phyloP scores from a whole-genome alignment of 2,888 invertebrate species.

The Meghimatium bilineatum region DNA sequence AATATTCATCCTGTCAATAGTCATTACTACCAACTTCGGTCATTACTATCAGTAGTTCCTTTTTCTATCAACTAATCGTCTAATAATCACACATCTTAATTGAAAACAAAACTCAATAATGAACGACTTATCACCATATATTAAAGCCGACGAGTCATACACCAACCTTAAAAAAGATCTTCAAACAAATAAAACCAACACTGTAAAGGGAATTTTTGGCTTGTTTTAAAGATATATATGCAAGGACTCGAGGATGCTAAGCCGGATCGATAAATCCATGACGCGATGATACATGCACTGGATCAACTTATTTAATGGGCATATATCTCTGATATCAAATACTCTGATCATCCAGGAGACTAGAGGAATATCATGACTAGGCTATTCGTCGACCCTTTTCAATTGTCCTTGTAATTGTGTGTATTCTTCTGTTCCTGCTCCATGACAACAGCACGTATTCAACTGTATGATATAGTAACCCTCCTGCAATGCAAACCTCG shows the following conservation, averaged over 20 bases:
- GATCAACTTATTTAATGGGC: conserved; percentile 27
- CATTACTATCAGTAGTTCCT: too few relatives aligned
- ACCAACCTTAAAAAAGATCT: background rate
- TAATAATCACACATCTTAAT: too few relatives aligned
- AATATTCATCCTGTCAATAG: too few relatives aligned
- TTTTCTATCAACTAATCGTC: too few relatives aligned
- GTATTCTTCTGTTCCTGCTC: background rate
- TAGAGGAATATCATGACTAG: conserved; percentile 4
- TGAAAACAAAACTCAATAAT: too few relatives aligned
- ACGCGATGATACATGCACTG: conserved; percentile 12
- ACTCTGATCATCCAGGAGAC: background rate
- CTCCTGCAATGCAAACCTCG: too few relatives aligned
- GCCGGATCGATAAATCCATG: conserved; percentile 32
- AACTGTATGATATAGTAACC: background rate
- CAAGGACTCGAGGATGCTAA: conserved; percentile 8
- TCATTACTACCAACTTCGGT: too few relatives aligned
- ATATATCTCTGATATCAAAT: background rate
- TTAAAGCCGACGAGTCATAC: background rate
- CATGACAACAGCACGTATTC: background rate
- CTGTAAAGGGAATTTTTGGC: background rate
- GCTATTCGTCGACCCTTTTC: background rate
- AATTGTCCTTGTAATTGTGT: background rate
- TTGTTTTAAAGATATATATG: conserved; percentile 15
- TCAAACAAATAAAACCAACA: conserved; percentile 4
- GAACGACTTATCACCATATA: background rate